Evolutionary conservation across 2,113 vertebrate genomes (phyloP), one percentile per base, ranked within the genome.

Genomic region (Sorex araneus): DNA sequence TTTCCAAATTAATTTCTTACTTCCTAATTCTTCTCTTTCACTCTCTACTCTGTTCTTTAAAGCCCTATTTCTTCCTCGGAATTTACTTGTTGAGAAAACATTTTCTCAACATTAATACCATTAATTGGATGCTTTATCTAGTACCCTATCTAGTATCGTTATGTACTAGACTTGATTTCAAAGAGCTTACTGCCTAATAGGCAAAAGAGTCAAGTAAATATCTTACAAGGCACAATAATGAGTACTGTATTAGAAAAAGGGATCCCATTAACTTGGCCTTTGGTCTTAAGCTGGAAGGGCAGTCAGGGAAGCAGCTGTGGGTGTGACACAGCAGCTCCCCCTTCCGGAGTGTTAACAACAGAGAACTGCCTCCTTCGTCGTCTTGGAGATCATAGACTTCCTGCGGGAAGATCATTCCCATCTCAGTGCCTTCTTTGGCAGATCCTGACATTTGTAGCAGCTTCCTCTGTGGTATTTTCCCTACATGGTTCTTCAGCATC

Each of bases 171-270:
- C 47, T 40, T 82, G 45, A 19, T 30, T 81, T 93, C 34, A 93
- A 69, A n/a, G 91, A 66, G 32, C 67, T 92, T 75, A 43, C 23
- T 75, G 10, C 89, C 43, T 67, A 60, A 57, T 93, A 47, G n/a
- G 36, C 32, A 67, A 32, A 77, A 85, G 27, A 84, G 16, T 77
- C 16, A 64, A 74, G 30, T 75, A 86, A 85, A 57, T 78, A 54
- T 2, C 89, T 60, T 84, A 83, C 54, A n/a, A 87, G 45, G 13
- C 11, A 83, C 19, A 64, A 27, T 89, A 23, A 89, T 89, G 79
- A 75, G 64, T 83, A 25, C 3, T 75, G 30, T 63, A 19, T 54
- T 6, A 89, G 30, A 84, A 25, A 60, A 93, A 43, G 69, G 73
- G 60, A 60, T 66, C 45, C 67, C 30, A 75, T 21, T 57, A 70